Evolutionary conservation across 2,888 invertebrate genomes (phyloP), one percentile per base, ranked within the genome.

Genomic region (Epinotia brunnichana): DNA sequence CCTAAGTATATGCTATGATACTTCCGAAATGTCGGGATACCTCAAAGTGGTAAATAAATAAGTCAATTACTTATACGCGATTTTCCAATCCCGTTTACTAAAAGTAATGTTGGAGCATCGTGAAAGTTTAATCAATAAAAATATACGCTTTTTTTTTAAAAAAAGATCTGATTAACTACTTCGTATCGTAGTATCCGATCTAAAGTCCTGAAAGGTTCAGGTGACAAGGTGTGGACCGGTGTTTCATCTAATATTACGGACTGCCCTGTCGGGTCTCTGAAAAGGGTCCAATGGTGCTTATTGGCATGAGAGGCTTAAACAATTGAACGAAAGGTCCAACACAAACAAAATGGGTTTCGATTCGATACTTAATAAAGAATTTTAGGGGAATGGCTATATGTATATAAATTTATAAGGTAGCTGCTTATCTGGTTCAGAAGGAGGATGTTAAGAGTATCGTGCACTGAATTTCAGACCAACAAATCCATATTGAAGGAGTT

Each of bases 231-330:
- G 29, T 29, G 69, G 60, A 59, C 76, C 79, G 77, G 76, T 77
- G 75, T 77, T 77, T 77, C 75, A 75, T 59, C 77, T 79, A n/a
- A n/a, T n/a, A 81, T 80, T 80, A 79, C 77, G 76, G 74, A 74
- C 75, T 74, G 77, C 75, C 74, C 78, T 81, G 83, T 82, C 84
- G 79, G 76, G 35, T 44, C 51, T 75, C 77, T 84, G 83, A 85
- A 79, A 74, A 84, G 84, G 85, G 84, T 84, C 74, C 48, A 77
- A 79, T 83, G 81, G 81, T 80, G 77, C 81, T 77, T 82, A 81
- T 82, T 81, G 82, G 80, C 77, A 74, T 74, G 76, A 77, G 76
- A 77, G 74, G 76, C 77, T 61, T 66, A 67, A 54, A 15, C 56
- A 56, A 64, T 64, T 48, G 53, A 35, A 67, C 29, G 13, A 21